Evolutionary conservation across 2,888 invertebrate genomes (phyloP).

Genomic region (Cacoxenus indagator): DNA sequence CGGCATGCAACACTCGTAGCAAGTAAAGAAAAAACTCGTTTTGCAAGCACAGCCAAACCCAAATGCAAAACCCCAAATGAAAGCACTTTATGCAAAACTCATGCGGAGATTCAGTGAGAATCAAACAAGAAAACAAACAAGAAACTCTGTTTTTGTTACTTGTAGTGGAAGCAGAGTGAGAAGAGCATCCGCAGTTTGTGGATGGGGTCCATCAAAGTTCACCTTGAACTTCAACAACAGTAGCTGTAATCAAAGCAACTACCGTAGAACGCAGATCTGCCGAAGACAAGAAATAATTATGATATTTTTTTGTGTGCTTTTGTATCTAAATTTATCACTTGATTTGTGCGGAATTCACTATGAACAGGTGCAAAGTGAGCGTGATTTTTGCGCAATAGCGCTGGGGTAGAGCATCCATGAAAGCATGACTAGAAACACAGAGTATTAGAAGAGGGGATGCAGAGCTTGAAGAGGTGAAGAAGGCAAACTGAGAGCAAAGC

Average conservation of each 20-base stretch:
- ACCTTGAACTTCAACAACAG: conserved; percentile 12
- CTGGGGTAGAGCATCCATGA: background rate
- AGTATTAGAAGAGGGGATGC: background rate
- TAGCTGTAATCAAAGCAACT: background rate
- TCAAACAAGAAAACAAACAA: background rate
- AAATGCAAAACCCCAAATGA: conserved; percentile 16
- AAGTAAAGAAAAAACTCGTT: conserved; percentile 19
- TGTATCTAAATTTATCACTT: conserved; percentile 8
- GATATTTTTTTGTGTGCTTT: background rate
- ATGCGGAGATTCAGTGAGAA: background rate
- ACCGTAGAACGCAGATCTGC: background rate
- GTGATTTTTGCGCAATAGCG: conserved; percentile 8
- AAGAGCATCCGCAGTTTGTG: background rate
- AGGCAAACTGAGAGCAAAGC: background rate
- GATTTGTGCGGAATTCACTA: conserved; percentile 21
- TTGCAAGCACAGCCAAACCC: conserved; percentile 4
- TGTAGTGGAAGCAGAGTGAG: background rate
- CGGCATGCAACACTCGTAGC: background rate
- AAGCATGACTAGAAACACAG: too few relatives aligned
- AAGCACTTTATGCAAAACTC: conserved; percentile 16
- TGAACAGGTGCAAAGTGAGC: conserved; percentile 23
- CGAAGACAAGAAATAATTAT: background rate
- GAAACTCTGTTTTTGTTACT: too few relatives aligned
- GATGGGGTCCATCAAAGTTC: background rate
- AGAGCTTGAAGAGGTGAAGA: background rate